A percentile compares a stretch with the other conserved stretches of the same genome.
phyloP scores from a whole-genome alignment of 2,797 vertebrate genomes.

The Onychomys arenicola region DNA sequence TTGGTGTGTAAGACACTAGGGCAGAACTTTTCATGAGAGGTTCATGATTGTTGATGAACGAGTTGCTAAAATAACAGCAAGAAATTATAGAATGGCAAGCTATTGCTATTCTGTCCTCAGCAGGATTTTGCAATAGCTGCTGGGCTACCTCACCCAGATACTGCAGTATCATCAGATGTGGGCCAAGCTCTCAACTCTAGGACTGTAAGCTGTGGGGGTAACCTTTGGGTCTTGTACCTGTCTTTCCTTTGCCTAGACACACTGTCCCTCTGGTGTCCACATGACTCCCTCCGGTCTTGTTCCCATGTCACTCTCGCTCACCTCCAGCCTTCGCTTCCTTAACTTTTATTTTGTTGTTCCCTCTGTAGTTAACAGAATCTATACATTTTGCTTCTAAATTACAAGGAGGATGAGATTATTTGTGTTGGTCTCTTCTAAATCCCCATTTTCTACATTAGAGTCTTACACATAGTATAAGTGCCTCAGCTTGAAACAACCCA shows the following conservation, averaged over 20 bases:
- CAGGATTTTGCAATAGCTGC: neutral
- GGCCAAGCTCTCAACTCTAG: neutral
- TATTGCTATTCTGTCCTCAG: neutral
- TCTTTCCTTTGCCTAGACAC: neutral
- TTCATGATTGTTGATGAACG: neutral
- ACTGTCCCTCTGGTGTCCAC: no score
- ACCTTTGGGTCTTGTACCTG: neutral
- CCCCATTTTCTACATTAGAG: neutral
- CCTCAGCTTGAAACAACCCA: neutral
- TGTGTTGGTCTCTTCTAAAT: conserved; percentile 23
- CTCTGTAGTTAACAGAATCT: neutral
- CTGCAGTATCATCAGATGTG: neutral
- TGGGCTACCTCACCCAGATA: neutral
- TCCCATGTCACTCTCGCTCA: neutral
- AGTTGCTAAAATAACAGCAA: neutral
- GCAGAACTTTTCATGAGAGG: neutral
- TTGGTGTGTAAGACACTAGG: neutral
- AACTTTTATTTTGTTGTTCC: neutral
- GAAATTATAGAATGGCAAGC: neutral
- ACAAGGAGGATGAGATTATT: neutral
- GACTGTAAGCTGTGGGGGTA: neutral
- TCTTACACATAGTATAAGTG: neutral
- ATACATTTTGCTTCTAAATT: conserved; percentile 6
- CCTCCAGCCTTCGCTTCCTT: neutral
- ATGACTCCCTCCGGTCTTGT: neutral